Evolutionary conservation across 2,797 vertebrate species (phyloP).

Genomic region (Toxotes lorentzi): DNA sequence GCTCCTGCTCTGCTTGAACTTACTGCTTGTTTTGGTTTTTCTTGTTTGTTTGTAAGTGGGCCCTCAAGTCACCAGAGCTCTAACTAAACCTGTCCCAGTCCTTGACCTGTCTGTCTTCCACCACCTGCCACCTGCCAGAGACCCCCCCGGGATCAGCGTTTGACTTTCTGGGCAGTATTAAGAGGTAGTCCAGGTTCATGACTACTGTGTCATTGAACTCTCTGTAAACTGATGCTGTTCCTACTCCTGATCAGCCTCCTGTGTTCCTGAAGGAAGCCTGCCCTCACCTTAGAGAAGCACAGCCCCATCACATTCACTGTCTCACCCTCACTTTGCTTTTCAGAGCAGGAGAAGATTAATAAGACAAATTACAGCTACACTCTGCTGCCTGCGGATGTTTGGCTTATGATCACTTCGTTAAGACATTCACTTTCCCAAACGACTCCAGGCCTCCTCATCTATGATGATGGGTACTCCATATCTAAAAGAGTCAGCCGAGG

Average conservation of each 20-base stretch:
- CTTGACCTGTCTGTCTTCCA: too few species aligned
- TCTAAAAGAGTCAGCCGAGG: too few species aligned
- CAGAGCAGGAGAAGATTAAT: background rate
- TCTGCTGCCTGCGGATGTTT: background rate
- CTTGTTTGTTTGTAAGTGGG: too few species aligned
- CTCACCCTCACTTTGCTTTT: background rate
- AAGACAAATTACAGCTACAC: background rate
- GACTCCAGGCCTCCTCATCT: background rate
- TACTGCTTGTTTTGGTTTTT: too few species aligned
- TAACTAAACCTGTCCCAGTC: too few species aligned
- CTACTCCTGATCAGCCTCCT: background rate
- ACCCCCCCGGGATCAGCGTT: too few species aligned
- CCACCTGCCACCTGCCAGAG: too few species aligned
- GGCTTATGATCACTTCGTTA: background rate
- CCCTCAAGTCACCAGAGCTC: too few species aligned
- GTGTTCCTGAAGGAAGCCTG: too few species aligned
- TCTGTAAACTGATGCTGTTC: background rate
- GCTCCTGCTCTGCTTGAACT: too few species aligned
- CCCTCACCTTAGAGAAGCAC: background rate
- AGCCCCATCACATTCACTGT: background rate
- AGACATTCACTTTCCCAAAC: too few species aligned
- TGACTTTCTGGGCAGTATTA: background rate
- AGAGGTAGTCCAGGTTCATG: background rate
- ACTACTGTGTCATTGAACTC: background rate
- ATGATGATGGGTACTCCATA: background rate